Percentiles rank a stretch among this genome's conserved stretches.
Evolutionary conservation across 2,113 vertebrate genomes (phyloP).

Genomic region (Sakesphorus luctuosus): DNA sequence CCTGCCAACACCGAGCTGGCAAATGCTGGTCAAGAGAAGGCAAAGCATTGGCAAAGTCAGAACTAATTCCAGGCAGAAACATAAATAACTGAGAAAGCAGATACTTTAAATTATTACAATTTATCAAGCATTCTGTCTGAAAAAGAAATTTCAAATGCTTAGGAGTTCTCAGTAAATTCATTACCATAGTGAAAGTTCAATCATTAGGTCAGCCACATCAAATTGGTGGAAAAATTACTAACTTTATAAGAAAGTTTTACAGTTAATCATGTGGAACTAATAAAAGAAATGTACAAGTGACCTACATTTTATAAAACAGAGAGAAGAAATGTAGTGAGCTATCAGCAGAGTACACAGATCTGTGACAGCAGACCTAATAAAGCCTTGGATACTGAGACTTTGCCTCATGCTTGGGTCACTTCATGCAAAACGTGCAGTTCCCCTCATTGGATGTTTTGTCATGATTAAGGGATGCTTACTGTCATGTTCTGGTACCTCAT

Average conservation of each 20-base stretch:
- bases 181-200: neutral
- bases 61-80: neutral
- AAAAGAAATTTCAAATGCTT: neutral
- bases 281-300: neutral
- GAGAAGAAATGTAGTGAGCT: neutral
- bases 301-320: neutral
- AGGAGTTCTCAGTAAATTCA: neutral
- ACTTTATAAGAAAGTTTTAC: neutral
- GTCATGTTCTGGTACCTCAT: neutral
- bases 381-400: neutral
- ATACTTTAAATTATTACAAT: neutral
- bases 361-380: neutral
- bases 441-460: neutral
- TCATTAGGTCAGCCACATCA: neutral
- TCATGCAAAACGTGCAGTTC: neutral
- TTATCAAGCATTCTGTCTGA: neutral
- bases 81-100: neutral
- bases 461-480: accelerated
- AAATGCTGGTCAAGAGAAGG: neutral
- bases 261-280: neutral
- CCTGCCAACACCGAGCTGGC: neutral
- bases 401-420: neutral
- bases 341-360: neutral
- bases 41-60: neutral
- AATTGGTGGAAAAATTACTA: neutral